Percentiles rank a stretch among this genome's conserved stretches.
phyloP scores from a whole-genome alignment of 2,113 vertebrate genomes.

The Cyprinus carpio region DNA sequence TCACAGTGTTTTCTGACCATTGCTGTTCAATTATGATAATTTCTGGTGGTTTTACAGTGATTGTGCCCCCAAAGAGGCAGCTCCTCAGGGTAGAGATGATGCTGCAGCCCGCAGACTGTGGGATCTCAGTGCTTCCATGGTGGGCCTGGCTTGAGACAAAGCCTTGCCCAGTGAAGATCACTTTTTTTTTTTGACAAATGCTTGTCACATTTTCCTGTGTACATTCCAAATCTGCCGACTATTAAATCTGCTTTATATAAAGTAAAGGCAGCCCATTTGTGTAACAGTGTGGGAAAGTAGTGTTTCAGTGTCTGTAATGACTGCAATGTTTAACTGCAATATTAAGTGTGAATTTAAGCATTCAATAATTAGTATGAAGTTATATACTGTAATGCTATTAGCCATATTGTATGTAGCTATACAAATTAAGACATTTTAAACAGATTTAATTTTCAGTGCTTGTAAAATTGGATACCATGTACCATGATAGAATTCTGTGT shows the following conservation, averaged over 20 bases:
- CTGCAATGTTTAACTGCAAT: neutral
- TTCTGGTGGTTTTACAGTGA: conserved; percentile 61
- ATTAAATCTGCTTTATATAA: neutral
- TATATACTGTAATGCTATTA: neutral
- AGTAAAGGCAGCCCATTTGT: neutral
- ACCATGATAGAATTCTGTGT: neutral
- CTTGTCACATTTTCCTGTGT: neutral
- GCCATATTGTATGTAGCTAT: neutral
- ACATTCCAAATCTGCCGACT: neutral
- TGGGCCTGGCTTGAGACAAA: conserved; percentile 61
- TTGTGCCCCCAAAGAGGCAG: conserved; percentile 66
- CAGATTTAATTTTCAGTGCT: neutral
- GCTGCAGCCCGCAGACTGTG: conserved; percentile 70
- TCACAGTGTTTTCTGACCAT: neutral
- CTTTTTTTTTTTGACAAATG: neutral
- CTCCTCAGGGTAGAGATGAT: conserved; percentile 68
- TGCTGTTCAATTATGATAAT: neutral
- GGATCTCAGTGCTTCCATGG: conserved; percentile 74
- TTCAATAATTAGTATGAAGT: neutral
- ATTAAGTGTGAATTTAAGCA: neutral
- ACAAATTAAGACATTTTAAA: neutral
- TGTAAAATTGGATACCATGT: neutral
- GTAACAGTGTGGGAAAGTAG: neutral
- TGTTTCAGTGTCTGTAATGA: neutral
- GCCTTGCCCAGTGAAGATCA: conserved; percentile 9